Base-by-base conservation (phyloP, 2,888 invertebrate genomes). In the Bimastos eiseni region DNA sequence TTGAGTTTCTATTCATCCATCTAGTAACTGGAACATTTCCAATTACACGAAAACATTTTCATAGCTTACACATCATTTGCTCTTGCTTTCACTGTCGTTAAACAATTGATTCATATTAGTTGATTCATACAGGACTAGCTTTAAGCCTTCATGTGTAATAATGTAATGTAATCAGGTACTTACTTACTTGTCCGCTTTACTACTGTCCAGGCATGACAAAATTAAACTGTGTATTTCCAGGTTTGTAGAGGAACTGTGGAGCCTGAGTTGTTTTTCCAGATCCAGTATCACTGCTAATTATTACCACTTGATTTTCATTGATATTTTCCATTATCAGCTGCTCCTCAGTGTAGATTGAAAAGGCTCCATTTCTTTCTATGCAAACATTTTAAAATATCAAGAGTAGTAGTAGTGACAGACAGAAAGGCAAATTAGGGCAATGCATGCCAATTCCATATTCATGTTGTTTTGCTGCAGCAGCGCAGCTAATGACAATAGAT, bases 221-320 rank as follows among this genome's bases (percentile, higher is more conserved):
- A 41, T 17, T 41, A 41, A 41, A 92, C 92, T 89, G 94, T 0
- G 98, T 97, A 94, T 98, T 99, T 0, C 98, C 99, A 0, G 98
- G 98, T 96, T 99, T 99, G 94, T 98, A 99, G 0, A 99, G 96
- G 94, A 99, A 99, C 95, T 99, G 99, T 0, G 99, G 99, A 21
- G 99, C 97, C 96, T 99, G 99, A 0, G 99, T 99, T 0, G 99
- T 99, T 96, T 99, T 99, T 30, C 99, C 99, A 93, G 97, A 97
- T 0, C 98, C 98, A 38, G 99, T 99, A 96, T 98, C 98, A 91
- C 99, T 99, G 93, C 95, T 96, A 34, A 96, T 93, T 38, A 95
- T 94, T 36, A 98, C 97, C 90, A 95, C 95, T 38, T 97, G 96
- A 96, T 99, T 98, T 93, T 98, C 98, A 95, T 97, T 97, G 24